Percentiles rank a stretch among this genome's conserved stretches.
Conservation (phyloP, 2,113 vertebrate genomes). For the Xyliphius kryptos region DNA sequence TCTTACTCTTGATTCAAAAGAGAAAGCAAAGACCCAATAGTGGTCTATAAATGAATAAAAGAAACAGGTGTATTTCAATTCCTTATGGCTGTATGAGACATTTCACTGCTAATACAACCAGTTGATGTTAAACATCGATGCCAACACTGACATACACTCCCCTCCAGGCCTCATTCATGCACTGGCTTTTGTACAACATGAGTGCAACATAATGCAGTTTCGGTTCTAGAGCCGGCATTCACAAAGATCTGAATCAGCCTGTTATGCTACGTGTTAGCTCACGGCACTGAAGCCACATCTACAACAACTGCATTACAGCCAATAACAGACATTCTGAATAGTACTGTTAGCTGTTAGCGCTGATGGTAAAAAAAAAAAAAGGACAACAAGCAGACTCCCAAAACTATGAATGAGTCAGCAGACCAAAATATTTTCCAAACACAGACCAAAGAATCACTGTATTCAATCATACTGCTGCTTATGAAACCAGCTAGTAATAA, state of each 20-base stretch:
- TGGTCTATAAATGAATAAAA: not conserved
- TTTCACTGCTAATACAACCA: constrained; percentile 13
- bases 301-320: constrained; percentile 61
- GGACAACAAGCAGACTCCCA: constrained; percentile 53
- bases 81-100: constrained; percentile 4
- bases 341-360: constrained; percentile 64
- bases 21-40: not conserved
- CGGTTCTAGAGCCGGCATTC: constrained; percentile 54
- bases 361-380: constrained; percentile 47
- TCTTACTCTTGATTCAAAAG: not conserved
- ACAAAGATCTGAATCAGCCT: constrained; percentile 53
- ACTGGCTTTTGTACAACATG: constrained; percentile 47
- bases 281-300: constrained; percentile 59
- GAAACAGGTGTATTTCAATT: not conserved
- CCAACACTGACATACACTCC: constrained; percentile 20
- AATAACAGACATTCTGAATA: constrained; percentile 57
- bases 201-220: constrained; percentile 59
- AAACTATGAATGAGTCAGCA: constrained; percentile 50
- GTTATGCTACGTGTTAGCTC: constrained; percentile 54
- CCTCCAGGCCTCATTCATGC: constrained; percentile 47
- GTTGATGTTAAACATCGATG: constrained; percentile 4
- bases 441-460: too few species aligned
- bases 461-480: too few species aligned
- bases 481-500: too few species aligned
- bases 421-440: not conserved